These are phyloP conservation scores for Rhorus exstirpatorius DNA, from an alignment of 2,888 invertebrate species.

Conservation along the genomic window DNA sequence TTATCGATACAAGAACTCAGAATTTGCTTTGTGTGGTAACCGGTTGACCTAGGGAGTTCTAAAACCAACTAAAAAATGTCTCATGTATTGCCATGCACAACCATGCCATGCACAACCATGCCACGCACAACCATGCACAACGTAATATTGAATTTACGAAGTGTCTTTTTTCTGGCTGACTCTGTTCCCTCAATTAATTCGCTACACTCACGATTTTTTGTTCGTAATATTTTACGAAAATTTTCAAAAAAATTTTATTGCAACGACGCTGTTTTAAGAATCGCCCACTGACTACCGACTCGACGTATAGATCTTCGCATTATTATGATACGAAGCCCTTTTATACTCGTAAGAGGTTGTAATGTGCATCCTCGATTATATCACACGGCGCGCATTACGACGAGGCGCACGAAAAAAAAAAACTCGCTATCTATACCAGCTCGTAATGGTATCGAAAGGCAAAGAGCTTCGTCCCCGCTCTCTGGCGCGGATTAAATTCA, in stretches of 20 bases:
- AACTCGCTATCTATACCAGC: slow-evolving; percentile 6
- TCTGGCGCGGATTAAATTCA: slow-evolving; percentile 49
- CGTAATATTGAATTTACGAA: too few species aligned
- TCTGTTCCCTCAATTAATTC: too few species aligned
- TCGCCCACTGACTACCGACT: not conserved
- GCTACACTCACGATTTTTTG: too few species aligned
- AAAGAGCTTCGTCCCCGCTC: slow-evolving; percentile 20
- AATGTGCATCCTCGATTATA: slow-evolving; percentile 30
- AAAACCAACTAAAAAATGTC: too few species aligned
- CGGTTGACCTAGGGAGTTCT: too few species aligned
- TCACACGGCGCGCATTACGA: slow-evolving; percentile 14
- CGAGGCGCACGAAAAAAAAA: slow-evolving; percentile 13
- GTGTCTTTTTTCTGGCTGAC: too few species aligned
- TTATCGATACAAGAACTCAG: too few species aligned
- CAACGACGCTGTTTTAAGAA: not conserved
- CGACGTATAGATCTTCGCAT: not conserved
- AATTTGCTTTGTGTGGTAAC: too few species aligned
- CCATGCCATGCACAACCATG: too few species aligned
- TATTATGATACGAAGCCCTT: not conserved
- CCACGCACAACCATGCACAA: too few species aligned
- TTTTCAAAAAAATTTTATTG: not conserved
- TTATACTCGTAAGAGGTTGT: slow-evolving; percentile 13
- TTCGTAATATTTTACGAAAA: too few species aligned
- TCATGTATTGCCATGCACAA: too few species aligned
- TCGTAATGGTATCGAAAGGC: slow-evolving; percentile 37